A percentile compares a stretch with the other conserved stretches of the same genome.
Evolutionary conservation across 2,888 invertebrate species (phyloP).

Genomic region (Meloe dianella): DNA sequence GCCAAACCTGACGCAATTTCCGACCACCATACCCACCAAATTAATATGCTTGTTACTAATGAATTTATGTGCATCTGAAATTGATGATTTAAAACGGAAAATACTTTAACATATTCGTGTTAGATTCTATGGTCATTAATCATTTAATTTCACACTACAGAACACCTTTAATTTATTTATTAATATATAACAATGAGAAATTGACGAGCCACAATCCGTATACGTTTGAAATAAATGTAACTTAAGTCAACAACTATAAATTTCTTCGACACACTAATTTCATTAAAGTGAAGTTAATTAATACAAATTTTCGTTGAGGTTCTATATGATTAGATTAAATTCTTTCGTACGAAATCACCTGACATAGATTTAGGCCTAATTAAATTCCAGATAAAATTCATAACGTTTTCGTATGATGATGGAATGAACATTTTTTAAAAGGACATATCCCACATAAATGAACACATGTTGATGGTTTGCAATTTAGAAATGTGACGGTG

Average conservation of each 20-base stretch:
- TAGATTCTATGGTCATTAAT: not conserved
- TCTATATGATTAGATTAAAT: too few relatives aligned
- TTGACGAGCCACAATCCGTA: not conserved
- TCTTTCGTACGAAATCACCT: too few relatives aligned
- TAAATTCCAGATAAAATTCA: too few relatives aligned
- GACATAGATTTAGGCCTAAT: too few relatives aligned
- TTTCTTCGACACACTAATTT: too few relatives aligned
- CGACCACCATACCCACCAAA: constrained; percentile 48
- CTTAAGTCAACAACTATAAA: not conserved
- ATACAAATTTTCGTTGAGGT: too few relatives aligned
- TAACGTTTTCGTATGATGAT: too few relatives aligned
- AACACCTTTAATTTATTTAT: not conserved
- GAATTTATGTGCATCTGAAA: constrained; percentile 53
- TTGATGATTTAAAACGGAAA: not conserved
- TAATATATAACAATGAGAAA: not conserved
- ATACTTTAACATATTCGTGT: not conserved
- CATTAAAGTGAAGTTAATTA: too few relatives aligned
- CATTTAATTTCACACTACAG: not conserved
- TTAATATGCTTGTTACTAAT: constrained; percentile 43
- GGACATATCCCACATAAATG: not conserved
- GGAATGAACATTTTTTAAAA: too few relatives aligned
- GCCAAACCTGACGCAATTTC: constrained; percentile 48
- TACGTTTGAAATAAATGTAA: not conserved
- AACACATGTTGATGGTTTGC: not conserved
- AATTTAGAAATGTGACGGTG: not conserved